Percentiles rank a stretch among this genome's conserved stretches.
These are phyloP conservation scores for Dione juno DNA, from an alignment of 2,888 invertebrate genomes.

Conservation along the genomic window DNA sequence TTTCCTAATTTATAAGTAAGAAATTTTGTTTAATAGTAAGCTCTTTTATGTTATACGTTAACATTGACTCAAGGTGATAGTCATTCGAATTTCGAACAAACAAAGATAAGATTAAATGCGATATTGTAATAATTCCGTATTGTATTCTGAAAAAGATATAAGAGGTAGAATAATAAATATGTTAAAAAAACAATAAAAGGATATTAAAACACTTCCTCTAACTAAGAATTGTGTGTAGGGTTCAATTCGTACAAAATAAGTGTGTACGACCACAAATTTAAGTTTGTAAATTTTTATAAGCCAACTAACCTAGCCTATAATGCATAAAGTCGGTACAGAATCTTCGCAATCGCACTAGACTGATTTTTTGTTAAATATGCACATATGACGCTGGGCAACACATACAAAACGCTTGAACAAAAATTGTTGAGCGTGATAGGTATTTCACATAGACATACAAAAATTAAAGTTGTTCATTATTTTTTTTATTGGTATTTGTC, in stretches of 20 bases:
- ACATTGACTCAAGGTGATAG: neutral
- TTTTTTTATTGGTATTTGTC: no score
- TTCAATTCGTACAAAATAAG: neutral
- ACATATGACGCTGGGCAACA: no score
- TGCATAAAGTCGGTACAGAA: no score
- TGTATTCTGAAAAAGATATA: neutral
- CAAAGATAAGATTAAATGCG: slow-evolving; percentile 4
- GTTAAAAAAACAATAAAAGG: neutral
- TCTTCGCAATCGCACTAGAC: no score
- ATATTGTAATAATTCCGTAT: neutral
- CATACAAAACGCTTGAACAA: no score
- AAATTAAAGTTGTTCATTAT: no score
- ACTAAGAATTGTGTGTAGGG: neutral
- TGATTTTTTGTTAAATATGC: no score
- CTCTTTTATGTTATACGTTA: neutral
- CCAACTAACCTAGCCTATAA: no score
- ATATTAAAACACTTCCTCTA: neutral
- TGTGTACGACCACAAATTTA: no score
- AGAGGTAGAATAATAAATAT: neutral
- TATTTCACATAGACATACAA: no score
- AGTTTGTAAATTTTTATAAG: no score
- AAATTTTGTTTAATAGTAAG: neutral
- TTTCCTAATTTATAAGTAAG: neutral
- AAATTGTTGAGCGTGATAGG: no score
- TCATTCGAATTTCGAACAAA: slow-evolving; percentile 1